A percentile compares a stretch with the other conserved stretches of the same genome.
Conservation (phyloP, 2,797 vertebrate genomes). For the Coendou prehensilis region DNA sequence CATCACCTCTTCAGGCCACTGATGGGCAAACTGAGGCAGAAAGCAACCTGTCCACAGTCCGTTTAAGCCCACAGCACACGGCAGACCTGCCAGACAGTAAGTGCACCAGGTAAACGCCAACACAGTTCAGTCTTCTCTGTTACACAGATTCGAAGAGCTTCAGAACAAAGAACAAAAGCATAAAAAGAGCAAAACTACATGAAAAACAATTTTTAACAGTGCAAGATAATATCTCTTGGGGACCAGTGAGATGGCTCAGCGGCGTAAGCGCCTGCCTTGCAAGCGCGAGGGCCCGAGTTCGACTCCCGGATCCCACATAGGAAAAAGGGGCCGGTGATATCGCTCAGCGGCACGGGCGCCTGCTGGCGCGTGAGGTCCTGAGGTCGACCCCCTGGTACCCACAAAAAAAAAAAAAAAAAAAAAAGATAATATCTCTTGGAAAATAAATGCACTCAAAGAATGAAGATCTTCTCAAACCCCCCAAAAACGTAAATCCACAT, state of each 20-base stretch:
- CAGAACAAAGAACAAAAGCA: background rate
- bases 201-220: background rate
- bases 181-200: background rate
- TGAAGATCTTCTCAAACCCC: background rate
- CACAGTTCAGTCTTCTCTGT: background rate
- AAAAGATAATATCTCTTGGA: background rate
- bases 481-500: background rate
- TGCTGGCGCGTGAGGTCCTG: too few relatives aligned
- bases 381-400: too few relatives aligned
- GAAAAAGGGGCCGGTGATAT: too few relatives aligned
- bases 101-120: fast-evolving
- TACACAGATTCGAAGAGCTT: background rate
- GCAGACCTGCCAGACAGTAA: background rate
- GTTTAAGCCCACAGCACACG: background rate
- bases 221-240: background rate
- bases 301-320: too few relatives aligned
- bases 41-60: background rate
- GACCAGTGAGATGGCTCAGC: too few relatives aligned
- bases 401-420: too few relatives aligned
- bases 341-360: too few relatives aligned
- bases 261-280: too few relatives aligned
- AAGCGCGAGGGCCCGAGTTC: too few relatives aligned
- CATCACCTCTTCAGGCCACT: fast-evolving
- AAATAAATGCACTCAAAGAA: conserved; percentile 7
- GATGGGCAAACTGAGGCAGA: background rate